A percentile compares a stretch with the other conserved stretches of the same genome.
phyloP scores from a whole-genome alignment of 2,113 vertebrate genomes.

The Perca flavescens region DNA sequence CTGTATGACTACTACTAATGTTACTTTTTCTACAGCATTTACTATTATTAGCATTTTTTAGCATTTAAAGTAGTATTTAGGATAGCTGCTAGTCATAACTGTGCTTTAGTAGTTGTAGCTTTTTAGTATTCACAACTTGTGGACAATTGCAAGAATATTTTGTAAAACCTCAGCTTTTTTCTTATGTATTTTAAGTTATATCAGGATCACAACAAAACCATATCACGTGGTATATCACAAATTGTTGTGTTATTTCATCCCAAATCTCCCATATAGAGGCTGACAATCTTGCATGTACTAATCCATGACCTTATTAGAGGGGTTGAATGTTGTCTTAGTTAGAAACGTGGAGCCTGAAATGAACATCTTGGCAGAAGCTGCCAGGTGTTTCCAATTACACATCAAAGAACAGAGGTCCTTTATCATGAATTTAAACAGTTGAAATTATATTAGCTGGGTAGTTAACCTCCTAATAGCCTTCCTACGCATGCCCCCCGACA shows the following conservation, averaged over 20 bases:
- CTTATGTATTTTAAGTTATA: too few relatives aligned
- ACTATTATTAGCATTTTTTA: not conserved
- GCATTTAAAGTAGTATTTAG: not conserved
- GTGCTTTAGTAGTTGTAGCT: not conserved
- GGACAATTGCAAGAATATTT: not conserved
- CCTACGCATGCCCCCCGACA: constrained; percentile 18
- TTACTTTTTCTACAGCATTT: not conserved
- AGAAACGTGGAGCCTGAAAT: constrained; percentile 32
- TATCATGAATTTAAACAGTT: constrained; percentile 55
- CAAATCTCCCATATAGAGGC: not conserved
- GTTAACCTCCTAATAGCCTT: constrained; percentile 55
- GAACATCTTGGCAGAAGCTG: constrained; percentile 28
- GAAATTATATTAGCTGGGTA: constrained; percentile 53
- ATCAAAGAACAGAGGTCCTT: constrained; percentile 55
- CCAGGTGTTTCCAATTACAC: constrained; percentile 76
- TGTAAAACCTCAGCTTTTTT: not conserved
- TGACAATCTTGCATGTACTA: not conserved
- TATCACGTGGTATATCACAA: too few relatives aligned
- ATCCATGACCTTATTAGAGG: not conserved
- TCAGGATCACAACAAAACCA: too few relatives aligned
- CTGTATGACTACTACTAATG: not conserved
- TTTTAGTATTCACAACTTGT: not conserved
- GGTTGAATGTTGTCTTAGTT: not conserved
- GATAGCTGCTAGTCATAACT: not conserved
- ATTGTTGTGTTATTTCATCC: not conserved